Conservation (phyloP, 2,797 vertebrate species). For the Mormyrops boulengeri region DNA sequence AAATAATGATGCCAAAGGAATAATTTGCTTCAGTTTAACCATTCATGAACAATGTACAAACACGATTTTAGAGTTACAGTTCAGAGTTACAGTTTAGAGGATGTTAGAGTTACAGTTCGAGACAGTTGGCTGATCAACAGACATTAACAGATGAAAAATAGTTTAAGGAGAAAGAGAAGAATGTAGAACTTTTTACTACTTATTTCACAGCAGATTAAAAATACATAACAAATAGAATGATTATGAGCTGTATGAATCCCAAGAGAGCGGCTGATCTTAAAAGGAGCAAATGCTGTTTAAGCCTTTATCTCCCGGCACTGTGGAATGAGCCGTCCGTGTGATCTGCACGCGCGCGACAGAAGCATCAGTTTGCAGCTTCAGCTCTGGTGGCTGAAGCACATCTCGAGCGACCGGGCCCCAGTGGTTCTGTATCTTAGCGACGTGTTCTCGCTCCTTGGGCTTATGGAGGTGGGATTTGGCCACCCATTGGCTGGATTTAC, state of each 20-base stretch:
- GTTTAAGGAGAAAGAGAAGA: background rate
- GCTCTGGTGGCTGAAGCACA: no score
- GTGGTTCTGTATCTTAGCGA: background rate
- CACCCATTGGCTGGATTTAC: conserved; percentile 16
- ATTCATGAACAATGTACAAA: background rate
- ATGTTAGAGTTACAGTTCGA: background rate
- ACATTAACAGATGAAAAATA: background rate
- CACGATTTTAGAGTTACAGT: background rate
- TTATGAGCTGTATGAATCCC: background rate
- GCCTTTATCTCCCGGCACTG: background rate
- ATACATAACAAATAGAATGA: background rate
- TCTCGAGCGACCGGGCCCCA: background rate
- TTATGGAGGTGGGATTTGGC: background rate
- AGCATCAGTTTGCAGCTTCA: background rate
- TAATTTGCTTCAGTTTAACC: background rate
- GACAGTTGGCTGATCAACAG: background rate
- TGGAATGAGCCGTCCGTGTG: no score
- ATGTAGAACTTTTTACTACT: background rate
- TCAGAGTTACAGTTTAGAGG: background rate
- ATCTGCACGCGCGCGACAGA: background rate
- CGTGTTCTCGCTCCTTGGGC: background rate
- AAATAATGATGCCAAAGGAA: background rate
- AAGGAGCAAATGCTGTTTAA: background rate
- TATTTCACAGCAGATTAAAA: background rate
- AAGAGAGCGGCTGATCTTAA: background rate